Base-by-base conservation (phyloP, 2,113 vertebrate species). In the Periophthalmus modestus region DNA sequence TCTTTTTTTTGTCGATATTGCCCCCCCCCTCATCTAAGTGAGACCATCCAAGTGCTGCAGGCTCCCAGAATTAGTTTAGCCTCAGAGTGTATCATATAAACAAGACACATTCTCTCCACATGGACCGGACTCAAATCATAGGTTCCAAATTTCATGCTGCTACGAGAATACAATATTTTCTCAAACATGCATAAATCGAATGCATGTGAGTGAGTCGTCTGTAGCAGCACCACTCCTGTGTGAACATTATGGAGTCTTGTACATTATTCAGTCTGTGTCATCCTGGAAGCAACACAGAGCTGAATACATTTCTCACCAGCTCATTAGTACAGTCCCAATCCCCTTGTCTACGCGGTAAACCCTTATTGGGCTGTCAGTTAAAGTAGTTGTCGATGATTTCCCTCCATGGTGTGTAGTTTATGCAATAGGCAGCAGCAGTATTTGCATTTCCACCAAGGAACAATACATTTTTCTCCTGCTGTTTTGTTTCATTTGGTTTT, bases 291-390 rank as follows among this genome's bases (percentile, higher is more conserved):
- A 46, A n/a, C 28, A n/a, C 24, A 39, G 65, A 63, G 52, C 59
- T 62, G 24, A 72, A 66, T 33, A 39, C 52, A 19, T 55, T 62
- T 69, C 55, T 74, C 71, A 28, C 59, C 67, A 68, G 72, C 71
- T 79, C 55, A 62, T 80, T 78, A 73, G 75, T 72, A 75, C 66
- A 9, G 24, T 62, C 71, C 12, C 12, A 18, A 2, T 71, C 69
- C 48, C 0, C 0, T 79, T 77, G 63, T 76, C 67, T 74, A 61
- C 55, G 12, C 79, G 78, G 21, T 33, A 72, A 79, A 69, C 61
- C 50, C 75, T 74, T 48, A 0, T 15, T 33, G 23, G 68, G 69
- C 77, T 57, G 16, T 70, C 73, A 79, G 12, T 81, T 76, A 62
- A 48, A 21, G 69, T 14, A 48, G 39, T 47, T 63, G 58, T 43